A percentile compares a stretch with the other conserved stretches of the same genome.
These are phyloP conservation scores for Empidonax alnorum DNA, from an alignment of 2,113 vertebrate genomes.

Conservation along the genomic window DNA sequence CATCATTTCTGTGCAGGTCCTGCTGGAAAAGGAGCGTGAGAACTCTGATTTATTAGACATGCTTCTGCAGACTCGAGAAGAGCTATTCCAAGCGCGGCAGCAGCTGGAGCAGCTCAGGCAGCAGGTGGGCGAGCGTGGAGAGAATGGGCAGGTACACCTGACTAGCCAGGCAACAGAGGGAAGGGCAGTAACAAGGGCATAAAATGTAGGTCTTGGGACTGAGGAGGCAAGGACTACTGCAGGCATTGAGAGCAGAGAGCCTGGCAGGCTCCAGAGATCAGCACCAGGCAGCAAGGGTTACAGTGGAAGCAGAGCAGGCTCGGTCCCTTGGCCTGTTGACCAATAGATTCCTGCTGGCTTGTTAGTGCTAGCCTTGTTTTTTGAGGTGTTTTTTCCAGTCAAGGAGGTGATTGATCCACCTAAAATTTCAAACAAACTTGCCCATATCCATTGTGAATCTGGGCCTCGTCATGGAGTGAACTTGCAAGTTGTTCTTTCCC, in stretches of 20 bases:
- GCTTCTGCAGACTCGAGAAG: conserved; percentile 55
- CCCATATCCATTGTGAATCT: too few relatives aligned
- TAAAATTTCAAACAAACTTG: too few relatives aligned
- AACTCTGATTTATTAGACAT: conserved; percentile 61
- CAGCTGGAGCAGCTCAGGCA: conserved; percentile 61
- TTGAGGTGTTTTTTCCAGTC: too few relatives aligned
- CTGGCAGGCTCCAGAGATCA: neutral
- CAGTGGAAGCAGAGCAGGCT: neutral
- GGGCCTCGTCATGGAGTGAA: neutral
- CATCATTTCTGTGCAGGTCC: conserved; percentile 31
- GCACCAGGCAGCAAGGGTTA: neutral
- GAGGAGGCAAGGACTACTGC: neutral
- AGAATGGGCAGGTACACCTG: conserved; percentile 57
- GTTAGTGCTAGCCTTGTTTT: too few relatives aligned
- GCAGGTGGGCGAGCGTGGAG: conserved; percentile 58
- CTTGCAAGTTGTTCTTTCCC: neutral
- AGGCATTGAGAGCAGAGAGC: neutral
- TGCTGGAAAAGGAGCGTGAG: conserved; percentile 69
- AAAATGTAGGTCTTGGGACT: neutral
- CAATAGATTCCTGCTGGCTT: neutral
- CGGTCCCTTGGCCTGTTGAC: neutral
- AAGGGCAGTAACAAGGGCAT: neutral
- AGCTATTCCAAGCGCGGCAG: conserved; percentile 59
- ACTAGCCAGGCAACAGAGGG: neutral
- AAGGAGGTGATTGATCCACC: too few relatives aligned